Conservation (phyloP, 2,797 vertebrate genomes). For the Cygnus olor region DNA sequence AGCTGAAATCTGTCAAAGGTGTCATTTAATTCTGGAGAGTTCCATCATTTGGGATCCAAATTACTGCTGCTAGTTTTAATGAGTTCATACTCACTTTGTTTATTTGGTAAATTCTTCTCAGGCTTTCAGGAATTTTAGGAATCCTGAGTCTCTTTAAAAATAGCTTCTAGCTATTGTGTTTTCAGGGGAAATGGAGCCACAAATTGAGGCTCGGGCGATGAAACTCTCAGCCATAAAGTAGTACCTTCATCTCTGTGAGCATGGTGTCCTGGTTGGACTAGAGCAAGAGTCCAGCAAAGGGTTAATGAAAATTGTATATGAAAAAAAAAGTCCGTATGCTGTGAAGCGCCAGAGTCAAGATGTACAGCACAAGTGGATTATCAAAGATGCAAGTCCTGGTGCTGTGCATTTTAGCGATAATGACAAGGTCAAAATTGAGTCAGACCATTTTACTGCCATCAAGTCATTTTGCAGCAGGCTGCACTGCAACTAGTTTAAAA, state of each 20-base stretch:
- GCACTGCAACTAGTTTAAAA: background rate
- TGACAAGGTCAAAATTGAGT: slow-evolving; percentile 39
- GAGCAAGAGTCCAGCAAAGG: background rate
- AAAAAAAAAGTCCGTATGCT: background rate
- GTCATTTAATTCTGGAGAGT: slow-evolving; percentile 17
- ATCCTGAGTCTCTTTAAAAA: background rate
- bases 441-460: slow-evolving; percentile 13
- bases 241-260: background rate
- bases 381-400: background rate
- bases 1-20: background rate
- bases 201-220: background rate
- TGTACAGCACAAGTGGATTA: background rate
- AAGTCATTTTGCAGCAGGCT: slow-evolving; percentile 30
- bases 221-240: background rate
- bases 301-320: background rate
- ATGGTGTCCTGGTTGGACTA: background rate
- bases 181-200: background rate
- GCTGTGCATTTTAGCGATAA: background rate
- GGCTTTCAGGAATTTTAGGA: background rate
- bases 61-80: background rate
- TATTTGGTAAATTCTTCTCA: background rate
- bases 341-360: background rate
- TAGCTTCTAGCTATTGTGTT: rapidly evolving
- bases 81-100: background rate
- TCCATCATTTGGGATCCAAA: background rate